phyloP scores from a whole-genome alignment of 2,797 vertebrate species.

The Ptychobarbus kaznakovi region DNA sequence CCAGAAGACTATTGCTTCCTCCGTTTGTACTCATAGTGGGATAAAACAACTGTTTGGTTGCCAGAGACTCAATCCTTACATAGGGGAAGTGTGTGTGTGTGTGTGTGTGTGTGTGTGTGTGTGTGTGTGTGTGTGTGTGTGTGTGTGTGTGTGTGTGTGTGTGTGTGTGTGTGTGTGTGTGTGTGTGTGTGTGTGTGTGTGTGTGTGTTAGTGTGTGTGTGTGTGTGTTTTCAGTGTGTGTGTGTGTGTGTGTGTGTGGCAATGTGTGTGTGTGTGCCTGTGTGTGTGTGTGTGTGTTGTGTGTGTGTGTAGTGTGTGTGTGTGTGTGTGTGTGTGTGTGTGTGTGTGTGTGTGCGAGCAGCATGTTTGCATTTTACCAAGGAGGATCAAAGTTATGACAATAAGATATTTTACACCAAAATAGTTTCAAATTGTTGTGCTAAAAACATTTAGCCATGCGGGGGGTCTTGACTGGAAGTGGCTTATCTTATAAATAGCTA shows the following conservation, averaged over 20 bases:
- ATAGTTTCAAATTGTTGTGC: constrained; percentile 68
- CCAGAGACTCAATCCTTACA: constrained; percentile 7
- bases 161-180: neutral
- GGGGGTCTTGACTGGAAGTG: constrained; percentile 20
- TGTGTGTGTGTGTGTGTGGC: constrained; percentile 10
- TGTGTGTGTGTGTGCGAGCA: neutral
- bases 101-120: constrained; percentile 21
- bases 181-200: too few relatives aligned
- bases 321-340: too few relatives aligned
- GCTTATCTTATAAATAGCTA: constrained; percentile 7
- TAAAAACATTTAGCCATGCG: constrained; percentile 47
- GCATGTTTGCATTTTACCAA: constrained; percentile 46
- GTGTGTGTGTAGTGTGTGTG: neutral
- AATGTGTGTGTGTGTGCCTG: too few relatives aligned
- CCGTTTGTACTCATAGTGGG: constrained; percentile 25
- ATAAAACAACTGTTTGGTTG: constrained; percentile 27
- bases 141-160: neutral
- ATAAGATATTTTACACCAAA: constrained; percentile 55
- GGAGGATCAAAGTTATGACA: constrained; percentile 63
- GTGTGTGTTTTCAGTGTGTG: constrained; percentile 5
- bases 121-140: too few relatives aligned
- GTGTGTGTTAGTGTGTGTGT: neutral
- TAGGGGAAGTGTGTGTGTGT: neutral
- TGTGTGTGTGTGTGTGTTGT: constrained; percentile 2
- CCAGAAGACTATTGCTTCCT: constrained; percentile 54